phyloP scores from a whole-genome alignment of 1,140 invertebrate genomes.

The Brachionus plicatilis region DNA sequence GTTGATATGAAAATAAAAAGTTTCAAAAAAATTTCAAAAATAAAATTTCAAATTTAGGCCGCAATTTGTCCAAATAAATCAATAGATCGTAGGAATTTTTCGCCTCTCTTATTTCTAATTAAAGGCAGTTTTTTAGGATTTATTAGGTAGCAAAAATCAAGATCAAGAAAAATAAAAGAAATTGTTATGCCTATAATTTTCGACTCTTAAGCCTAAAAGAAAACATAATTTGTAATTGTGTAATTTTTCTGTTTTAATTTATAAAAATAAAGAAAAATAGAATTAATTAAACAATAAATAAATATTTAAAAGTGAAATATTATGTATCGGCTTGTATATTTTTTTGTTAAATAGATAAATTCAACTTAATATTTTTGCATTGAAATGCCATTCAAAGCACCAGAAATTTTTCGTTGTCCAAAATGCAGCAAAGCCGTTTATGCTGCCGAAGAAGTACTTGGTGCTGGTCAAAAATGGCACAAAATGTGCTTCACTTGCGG shows the following conservation, averaged over 20 bases:
- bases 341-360: neutral
- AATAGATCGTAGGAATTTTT: neutral
- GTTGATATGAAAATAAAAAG: neutral
- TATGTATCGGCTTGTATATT: neutral
- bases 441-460: slow-evolving; percentile 92
- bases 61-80: neutral
- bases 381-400: slow-evolving; percentile 39
- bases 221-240: no score
- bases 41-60: neutral
- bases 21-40: neutral
- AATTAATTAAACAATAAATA: neutral
- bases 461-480: slow-evolving; percentile 95
- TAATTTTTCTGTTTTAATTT: neutral
- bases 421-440: slow-evolving; percentile 97
- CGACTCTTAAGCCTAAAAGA: neutral
- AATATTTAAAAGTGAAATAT: neutral
- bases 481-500: slow-evolving; percentile 98
- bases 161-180: neutral
- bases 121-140: neutral
- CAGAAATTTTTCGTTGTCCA: slow-evolving; percentile 64
- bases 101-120: neutral
- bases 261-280: neutral
- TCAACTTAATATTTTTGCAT: no score
- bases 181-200: neutral
- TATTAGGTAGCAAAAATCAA: neutral